Evolutionary conservation across 2,113 vertebrate species (phyloP).

Genomic region (Nipponia nippon): DNA sequence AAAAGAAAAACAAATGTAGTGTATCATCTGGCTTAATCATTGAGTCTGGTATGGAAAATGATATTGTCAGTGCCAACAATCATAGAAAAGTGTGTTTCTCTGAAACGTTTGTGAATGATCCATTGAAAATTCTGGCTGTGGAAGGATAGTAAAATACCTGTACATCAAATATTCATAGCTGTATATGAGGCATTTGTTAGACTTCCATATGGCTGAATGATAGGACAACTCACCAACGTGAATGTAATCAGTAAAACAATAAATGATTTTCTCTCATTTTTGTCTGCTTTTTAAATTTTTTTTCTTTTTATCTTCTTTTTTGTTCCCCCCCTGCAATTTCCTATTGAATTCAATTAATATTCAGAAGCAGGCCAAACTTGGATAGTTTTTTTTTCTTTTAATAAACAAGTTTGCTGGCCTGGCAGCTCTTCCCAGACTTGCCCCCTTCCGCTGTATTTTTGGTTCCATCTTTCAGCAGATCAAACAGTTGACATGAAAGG

Average conservation of each 20-base stretch:
- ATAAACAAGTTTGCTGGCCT: slow-evolving; percentile 6
- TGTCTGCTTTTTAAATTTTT: neutral
- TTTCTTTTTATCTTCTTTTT: neutral
- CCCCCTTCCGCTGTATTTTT: neutral
- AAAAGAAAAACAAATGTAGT: neutral
- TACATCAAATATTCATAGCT: neutral
- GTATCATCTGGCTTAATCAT: neutral
- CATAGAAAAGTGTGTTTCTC: neutral
- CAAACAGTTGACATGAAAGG: slow-evolving; percentile 57
- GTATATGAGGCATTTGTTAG: neutral
- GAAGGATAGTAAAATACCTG: neutral
- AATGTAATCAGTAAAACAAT: neutral
- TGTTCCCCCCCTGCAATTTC: neutral
- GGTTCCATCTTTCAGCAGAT: slow-evolving; percentile 59
- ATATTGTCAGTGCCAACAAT: neutral
- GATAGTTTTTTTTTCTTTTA: neutral
- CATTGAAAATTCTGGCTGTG: neutral
- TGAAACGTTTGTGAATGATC: slow-evolving; percentile 35
- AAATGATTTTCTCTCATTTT: neutral
- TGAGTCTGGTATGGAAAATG: neutral
- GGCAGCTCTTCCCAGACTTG: slow-evolving; percentile 17
- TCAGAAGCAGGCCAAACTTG: neutral
- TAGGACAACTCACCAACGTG: neutral
- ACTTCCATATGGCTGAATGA: neutral
- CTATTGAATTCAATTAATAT: neutral